Conservation (phyloP, 2,113 vertebrate species). For the Hemiprocne comata region DNA sequence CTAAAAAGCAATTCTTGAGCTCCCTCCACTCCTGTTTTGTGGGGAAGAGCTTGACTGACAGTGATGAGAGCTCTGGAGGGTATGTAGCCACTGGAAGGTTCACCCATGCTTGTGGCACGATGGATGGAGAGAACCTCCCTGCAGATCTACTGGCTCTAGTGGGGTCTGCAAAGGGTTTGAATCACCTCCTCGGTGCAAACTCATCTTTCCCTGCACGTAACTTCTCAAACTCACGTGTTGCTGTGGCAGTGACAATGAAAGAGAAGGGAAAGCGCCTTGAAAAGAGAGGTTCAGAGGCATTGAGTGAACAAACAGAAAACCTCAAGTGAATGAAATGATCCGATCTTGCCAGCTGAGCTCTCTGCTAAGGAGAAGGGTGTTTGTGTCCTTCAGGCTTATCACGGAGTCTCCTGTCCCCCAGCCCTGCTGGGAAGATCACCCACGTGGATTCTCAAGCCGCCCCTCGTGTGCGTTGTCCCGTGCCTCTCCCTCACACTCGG, state of each 20-base stretch:
- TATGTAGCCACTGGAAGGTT: background rate
- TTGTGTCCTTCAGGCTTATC: conserved; percentile 3
- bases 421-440: conserved; percentile 16
- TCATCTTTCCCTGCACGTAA: background rate
- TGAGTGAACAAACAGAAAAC: background rate
- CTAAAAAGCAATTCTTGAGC: conserved; percentile 5
- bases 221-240: background rate
- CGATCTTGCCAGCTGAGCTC: background rate
- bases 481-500: conserved; percentile 2
- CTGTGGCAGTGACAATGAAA: background rate
- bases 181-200: background rate
- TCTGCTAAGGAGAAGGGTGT: background rate
- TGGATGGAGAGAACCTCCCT: background rate
- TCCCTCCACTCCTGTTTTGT: background rate
- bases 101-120: background rate
- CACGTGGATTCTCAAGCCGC: background rate
- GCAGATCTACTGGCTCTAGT: background rate
- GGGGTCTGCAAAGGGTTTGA: background rate
- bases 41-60: background rate
- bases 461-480: background rate
- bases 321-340: background rate
- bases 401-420: background rate
- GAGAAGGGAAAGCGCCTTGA: background rate
- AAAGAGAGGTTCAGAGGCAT: background rate
- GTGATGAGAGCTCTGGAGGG: background rate